Evolutionary conservation across 1,140 invertebrate genomes (phyloP), one percentile per base, ranked within the genome.

Genomic region (Patella vulgata): DNA sequence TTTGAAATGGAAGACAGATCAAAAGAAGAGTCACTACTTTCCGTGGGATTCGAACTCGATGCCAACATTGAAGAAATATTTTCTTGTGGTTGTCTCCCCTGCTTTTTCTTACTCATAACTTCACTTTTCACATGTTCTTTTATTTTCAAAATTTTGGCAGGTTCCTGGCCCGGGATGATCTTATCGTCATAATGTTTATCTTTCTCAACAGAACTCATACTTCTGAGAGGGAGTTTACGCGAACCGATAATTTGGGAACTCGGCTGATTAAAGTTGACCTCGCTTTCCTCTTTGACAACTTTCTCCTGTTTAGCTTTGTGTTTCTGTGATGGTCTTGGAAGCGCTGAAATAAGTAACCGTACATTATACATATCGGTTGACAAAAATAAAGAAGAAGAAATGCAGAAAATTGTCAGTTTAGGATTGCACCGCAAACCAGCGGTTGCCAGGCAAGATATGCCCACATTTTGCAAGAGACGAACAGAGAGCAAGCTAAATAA

Each of bases 121-220:
- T n/a, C n/a, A n/a, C n/a, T n/a, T n/a, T n/a, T n/a, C n/a, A n/a
- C n/a, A n/a, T n/a, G n/a, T 25, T 8, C 52, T 23, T 23, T 28
- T 25, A 39, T 14, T 43, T 40, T 31, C 36, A 14, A 1, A 31
- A 14, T 40, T 36, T 14, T 33, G 4, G 9, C 12, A 2, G 17
- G 14, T 9, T 19, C 27, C 36, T 44, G 47, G n/a, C 63, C 63
- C 19, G 63, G 63, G 6, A 65, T 65, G n/a, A 59, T 30, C 28
- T 65, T 65, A 39, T 65, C 63, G 11, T 65, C 55, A 53, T 59
- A 59, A 11, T 53, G 40, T 43, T 65, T 65, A n/a, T 44, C 21
- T 2, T 28, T 33, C 17, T 27, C 31, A 28, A 12, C 21, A 36
- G 6, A 8, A 14, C 33, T 8, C 14, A 36, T 19, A 46, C 31